phyloP scores from a whole-genome alignment of 2,888 invertebrate genomes.

The Trichacis sp. region DNA sequence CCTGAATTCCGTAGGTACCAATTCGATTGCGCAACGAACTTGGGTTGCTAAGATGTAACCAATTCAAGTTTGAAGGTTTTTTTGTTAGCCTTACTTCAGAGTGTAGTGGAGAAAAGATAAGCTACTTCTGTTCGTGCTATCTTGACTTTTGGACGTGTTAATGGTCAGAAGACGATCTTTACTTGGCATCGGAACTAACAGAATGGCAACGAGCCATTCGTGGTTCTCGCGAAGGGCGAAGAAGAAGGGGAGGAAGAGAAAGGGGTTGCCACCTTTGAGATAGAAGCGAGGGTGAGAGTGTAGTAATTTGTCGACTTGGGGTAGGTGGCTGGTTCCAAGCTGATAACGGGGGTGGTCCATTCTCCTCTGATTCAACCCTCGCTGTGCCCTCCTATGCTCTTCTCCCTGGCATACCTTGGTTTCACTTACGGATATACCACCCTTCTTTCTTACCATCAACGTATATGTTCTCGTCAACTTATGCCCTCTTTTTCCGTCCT shows the following conservation, averaged over 20 bases:
- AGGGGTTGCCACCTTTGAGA: slow-evolving; percentile 51
- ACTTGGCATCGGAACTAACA: slow-evolving; percentile 29
- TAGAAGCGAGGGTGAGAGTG: slow-evolving; percentile 55
- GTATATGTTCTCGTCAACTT: too few relatives aligned
- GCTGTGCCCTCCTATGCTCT: slow-evolving; percentile 32
- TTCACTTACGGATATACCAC: slow-evolving; percentile 39
- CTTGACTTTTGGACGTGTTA: slow-evolving; percentile 41
- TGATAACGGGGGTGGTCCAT: slow-evolving; percentile 67
- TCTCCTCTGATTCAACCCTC: slow-evolving; percentile 60
- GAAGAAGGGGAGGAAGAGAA: slow-evolving; percentile 14
- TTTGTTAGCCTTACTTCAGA: slow-evolving; percentile 14
- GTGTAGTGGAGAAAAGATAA: slow-evolving; percentile 35
- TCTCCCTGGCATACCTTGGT: slow-evolving; percentile 31
- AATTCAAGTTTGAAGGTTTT: slow-evolving; percentile 14
- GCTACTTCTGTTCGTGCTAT: slow-evolving; percentile 37
- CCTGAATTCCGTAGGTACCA: too few relatives aligned
- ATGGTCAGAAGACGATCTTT: slow-evolving; percentile 41
- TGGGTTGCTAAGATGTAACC: too few relatives aligned
- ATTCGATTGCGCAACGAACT: too few relatives aligned
- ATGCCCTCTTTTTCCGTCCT: too few relatives aligned
- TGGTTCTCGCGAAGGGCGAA: slow-evolving; percentile 17
- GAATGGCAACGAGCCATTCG: slow-evolving; percentile 43
- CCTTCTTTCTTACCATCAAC: slow-evolving; percentile 42
- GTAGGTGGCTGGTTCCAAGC: slow-evolving; percentile 63
- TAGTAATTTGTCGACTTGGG: slow-evolving; percentile 68